These are phyloP conservation scores for Hetaerina americana DNA, from an alignment of 1,140 invertebrate species.

Conservation along the genomic window DNA sequence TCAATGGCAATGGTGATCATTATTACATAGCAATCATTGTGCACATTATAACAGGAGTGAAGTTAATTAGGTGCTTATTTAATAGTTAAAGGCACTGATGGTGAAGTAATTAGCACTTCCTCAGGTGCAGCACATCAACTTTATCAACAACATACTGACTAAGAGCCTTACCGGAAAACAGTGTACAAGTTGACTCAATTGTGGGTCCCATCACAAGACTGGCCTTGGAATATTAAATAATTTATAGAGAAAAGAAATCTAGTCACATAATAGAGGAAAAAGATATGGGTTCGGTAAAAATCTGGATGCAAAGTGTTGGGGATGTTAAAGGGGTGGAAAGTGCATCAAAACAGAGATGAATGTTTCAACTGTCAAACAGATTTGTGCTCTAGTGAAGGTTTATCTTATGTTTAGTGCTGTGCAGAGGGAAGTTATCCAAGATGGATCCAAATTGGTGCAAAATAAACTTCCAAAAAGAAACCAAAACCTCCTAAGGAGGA, in stretches of 20 bases:
- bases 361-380: background rate
- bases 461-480: background rate
- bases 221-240: background rate
- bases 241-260: background rate
- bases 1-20: too few relatives aligned
- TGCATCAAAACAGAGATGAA: background rate
- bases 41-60: too few relatives aligned
- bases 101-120: too few relatives aligned
- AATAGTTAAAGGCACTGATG: too few relatives aligned
- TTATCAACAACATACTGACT: background rate
- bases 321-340: background rate
- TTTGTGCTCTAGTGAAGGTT: background rate
- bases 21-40: too few relatives aligned
- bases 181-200: background rate
- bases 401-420: background rate
- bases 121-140: background rate
- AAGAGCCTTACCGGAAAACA: background rate
- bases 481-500: background rate
- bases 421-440: background rate
- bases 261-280: background rate
- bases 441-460: background rate
- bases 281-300: background rate
- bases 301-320: background rate
- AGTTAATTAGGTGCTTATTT: too few relatives aligned
- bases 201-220: background rate